Conservation (phyloP, 92 coral and sea anemone species). For the Muricea muricata region DNA sequence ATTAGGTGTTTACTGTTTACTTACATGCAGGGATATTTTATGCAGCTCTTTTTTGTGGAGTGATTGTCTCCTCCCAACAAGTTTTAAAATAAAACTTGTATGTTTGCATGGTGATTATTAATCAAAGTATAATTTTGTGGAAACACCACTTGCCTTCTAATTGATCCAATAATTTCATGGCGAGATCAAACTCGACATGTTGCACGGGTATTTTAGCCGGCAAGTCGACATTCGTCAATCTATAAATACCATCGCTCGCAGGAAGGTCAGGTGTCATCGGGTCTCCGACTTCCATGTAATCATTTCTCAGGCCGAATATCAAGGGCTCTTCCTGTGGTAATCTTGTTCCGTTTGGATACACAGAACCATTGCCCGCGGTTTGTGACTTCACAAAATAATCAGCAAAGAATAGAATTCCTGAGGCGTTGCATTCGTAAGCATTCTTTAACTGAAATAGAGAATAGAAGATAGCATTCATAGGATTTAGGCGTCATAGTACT, state of each 20-base stretch:
- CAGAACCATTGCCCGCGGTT: constrained; percentile 61
- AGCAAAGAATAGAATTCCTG: constrained; percentile 70
- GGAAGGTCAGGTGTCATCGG: constrained; percentile 92
- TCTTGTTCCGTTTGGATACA: constrained; percentile 82
- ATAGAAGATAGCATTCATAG: too few relatives aligned
- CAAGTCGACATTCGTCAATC: neutral
- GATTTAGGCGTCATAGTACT: too few relatives aligned
- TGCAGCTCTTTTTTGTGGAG: too few relatives aligned
- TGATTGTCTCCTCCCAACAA: too few relatives aligned
- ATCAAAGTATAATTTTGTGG: too few relatives aligned
- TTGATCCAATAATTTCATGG: constrained; percentile 69
- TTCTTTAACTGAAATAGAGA: constrained; percentile 57
- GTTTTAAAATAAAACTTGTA: too few relatives aligned
- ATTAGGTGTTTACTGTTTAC: too few relatives aligned
- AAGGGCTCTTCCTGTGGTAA: constrained; percentile 87
- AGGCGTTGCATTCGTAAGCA: constrained; percentile 77
- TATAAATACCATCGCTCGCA: constrained; percentile 76
- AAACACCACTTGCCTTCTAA: constrained; percentile 79
- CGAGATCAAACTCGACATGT: constrained; percentile 84
- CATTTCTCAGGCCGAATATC: constrained; percentile 62
- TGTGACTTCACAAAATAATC: constrained; percentile 56
- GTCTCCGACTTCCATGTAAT: constrained; percentile 72
- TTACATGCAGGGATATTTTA: too few relatives aligned
- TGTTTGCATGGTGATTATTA: too few relatives aligned
- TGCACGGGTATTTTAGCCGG: constrained; percentile 93